These are phyloP conservation scores for Epicauta chinensis DNA, from an alignment of 1,140 invertebrate species.

Conservation along the genomic window DNA sequence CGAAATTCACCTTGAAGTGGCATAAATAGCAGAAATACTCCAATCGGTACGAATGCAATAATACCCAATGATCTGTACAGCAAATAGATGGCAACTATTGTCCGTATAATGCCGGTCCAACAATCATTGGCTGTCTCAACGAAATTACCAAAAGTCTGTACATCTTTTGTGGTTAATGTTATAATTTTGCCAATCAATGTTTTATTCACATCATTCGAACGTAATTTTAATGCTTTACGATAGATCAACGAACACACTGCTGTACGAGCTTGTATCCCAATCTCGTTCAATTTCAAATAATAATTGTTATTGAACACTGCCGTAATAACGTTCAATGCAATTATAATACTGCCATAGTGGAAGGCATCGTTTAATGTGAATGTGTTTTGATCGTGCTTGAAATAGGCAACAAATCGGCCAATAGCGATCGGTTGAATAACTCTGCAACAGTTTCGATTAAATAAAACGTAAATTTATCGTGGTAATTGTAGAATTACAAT, in stretches of 20 bases:
- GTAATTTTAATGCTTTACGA: constrained; percentile 67
- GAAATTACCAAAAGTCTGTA: constrained; percentile 62
- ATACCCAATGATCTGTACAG: no score
- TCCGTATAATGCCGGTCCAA: constrained; percentile 52
- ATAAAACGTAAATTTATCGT: constrained; percentile 10
- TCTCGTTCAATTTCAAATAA: constrained; percentile 63
- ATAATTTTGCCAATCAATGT: constrained; percentile 84
- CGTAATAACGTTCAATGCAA: constrained; percentile 49
- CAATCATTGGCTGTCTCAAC: constrained; percentile 66
- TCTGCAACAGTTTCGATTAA: constrained; percentile 41
- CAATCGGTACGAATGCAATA: no score
- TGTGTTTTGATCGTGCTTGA: constrained; percentile 45
- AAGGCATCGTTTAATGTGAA: constrained; percentile 52
- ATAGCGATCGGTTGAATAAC: constrained; percentile 62
- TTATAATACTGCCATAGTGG: constrained; percentile 55
- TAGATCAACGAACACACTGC: constrained; percentile 76
- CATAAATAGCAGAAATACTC: not conserved
- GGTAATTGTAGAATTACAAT: constrained; percentile 42
- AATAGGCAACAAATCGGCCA: constrained; percentile 60
- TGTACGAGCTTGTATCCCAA: constrained; percentile 72
- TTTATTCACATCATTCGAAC: constrained; percentile 64
- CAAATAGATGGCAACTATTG: no score
- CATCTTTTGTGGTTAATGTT: constrained; percentile 88
- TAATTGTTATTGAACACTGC: constrained; percentile 58
- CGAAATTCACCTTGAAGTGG: not conserved